phyloP scores from a whole-genome alignment of 1,140 invertebrate species.

The Papilio glaucus region DNA sequence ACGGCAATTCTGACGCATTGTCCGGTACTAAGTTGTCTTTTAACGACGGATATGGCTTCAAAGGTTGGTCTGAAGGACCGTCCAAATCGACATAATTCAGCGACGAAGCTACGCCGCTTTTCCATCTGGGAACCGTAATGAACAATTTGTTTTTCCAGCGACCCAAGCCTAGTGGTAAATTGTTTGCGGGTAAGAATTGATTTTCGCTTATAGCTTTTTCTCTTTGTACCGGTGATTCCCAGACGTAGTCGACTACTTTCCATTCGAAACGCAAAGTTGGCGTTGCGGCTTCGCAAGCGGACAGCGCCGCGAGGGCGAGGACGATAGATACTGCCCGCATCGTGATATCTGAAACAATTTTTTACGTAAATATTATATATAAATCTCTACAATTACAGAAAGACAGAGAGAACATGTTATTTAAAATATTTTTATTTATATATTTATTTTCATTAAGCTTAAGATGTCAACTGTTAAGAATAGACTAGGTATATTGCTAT shows the following conservation, averaged over 20 bases:
- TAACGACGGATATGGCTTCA: slow-evolving; percentile 88
- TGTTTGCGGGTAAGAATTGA: slow-evolving; percentile 87
- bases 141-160: slow-evolving; percentile 91
- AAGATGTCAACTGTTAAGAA: too few species aligned
- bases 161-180: slow-evolving; percentile 89
- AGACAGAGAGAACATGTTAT: too few species aligned
- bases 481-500: too few species aligned
- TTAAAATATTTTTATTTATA: too few species aligned
- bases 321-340: slow-evolving; percentile 67
- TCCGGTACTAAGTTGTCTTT: slow-evolving; percentile 85
- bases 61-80: slow-evolving; percentile 84
- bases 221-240: slow-evolving; percentile 85
- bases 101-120: slow-evolving; percentile 88
- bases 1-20: slow-evolving; percentile 67
- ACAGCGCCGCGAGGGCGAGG: slow-evolving; percentile 56
- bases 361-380: background rate
- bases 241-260: slow-evolving; percentile 88
- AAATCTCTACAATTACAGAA: too few species aligned
- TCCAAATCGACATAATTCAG: slow-evolving; percentile 87
- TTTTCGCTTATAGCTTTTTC: slow-evolving; percentile 85
- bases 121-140: slow-evolving; percentile 91
- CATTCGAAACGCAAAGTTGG: slow-evolving; percentile 88
- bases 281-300: slow-evolving; percentile 81
- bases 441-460: too few species aligned
- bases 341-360: slow-evolving; percentile 59